Percentiles rank a stretch among this genome's conserved stretches.
These are phyloP conservation scores for Adineta ricciae DNA, from an alignment of 2,888 invertebrate genomes.

Conservation along the genomic window DNA sequence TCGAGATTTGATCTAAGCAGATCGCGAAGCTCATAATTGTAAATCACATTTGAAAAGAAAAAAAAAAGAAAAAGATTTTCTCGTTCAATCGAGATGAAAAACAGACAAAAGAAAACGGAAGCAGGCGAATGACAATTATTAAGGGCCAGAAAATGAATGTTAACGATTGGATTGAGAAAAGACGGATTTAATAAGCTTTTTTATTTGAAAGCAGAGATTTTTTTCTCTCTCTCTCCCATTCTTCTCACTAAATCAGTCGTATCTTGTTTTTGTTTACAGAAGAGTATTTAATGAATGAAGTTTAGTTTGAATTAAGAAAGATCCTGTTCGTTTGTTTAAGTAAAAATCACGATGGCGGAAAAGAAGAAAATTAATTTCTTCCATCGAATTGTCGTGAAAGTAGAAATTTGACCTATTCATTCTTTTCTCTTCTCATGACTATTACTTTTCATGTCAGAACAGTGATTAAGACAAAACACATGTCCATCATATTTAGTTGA, in stretches of 20 bases:
- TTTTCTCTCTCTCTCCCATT: background rate
- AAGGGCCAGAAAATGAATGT: background rate
- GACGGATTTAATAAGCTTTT: no score
- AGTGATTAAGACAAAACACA: background rate
- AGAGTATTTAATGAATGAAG: background rate
- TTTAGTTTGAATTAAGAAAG: background rate
- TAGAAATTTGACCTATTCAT: no score
- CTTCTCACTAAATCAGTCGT: background rate
- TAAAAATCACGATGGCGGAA: no score
- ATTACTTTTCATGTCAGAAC: background rate
- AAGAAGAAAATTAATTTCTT: background rate
- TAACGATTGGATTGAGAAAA: background rate
- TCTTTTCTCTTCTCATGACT: background rate
- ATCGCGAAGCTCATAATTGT: background rate
- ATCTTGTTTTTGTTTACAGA: no score
- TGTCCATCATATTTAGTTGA: background rate
- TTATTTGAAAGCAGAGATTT: background rate
- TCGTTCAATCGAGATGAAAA: background rate
- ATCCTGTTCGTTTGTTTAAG: background rate
- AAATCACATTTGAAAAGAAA: background rate
- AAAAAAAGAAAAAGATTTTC: background rate
- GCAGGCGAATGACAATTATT: background rate
- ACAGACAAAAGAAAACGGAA: background rate
- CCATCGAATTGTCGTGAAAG: no score
- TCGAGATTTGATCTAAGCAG: background rate